Conservation (phyloP, 2,113 vertebrate species). For the Phaetusa simplex region DNA sequence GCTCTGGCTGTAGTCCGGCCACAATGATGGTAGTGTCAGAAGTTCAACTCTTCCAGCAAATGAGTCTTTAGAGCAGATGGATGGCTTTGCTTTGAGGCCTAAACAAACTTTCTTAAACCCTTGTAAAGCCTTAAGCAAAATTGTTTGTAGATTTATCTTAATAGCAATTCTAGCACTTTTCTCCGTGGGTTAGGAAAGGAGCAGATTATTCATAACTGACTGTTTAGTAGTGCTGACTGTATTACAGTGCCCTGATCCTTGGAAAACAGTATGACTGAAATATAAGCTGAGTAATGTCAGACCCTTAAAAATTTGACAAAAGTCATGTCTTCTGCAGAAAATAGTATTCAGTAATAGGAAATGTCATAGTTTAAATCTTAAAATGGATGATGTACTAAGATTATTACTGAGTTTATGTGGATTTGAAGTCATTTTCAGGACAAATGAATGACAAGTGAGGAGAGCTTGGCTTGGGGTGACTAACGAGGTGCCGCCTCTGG, state of each 20-base stretch:
- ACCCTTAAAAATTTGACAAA: background rate
- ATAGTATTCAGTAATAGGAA: background rate
- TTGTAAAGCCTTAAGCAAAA: background rate
- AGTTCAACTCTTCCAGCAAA: background rate
- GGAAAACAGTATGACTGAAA: background rate
- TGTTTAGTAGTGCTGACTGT: background rate
- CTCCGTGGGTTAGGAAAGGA: background rate
- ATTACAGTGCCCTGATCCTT: background rate
- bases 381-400: background rate
- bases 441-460: background rate
- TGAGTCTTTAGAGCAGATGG: background rate
- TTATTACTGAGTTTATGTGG: fast-evolving
- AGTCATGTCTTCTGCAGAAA: background rate
- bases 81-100: background rate
- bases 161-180: background rate
- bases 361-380: background rate
- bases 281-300: background rate
- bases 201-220: background rate
- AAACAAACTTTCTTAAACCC: background rate
- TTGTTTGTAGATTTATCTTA: background rate
- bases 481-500: background rate
- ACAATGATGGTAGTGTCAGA: background rate
- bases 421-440: background rate
- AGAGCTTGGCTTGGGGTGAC: background rate
- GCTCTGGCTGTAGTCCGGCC: background rate